Evolutionary conservation across 30 jellyfish, hydroid and myxozoan genomes (phyloP).

Genomic region (Rhopilema esculentum): DNA sequence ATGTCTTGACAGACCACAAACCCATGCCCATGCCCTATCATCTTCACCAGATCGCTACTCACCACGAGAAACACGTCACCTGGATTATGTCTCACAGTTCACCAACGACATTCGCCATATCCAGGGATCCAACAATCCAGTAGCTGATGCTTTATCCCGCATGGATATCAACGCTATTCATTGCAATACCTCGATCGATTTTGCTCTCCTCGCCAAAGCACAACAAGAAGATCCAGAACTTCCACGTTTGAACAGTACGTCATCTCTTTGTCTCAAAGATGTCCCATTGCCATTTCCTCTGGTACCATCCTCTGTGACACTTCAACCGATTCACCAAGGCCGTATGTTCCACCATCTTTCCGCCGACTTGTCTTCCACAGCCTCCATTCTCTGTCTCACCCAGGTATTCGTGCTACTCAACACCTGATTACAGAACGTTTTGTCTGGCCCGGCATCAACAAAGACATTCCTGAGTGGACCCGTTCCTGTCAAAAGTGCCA

Average conservation of each 20-base stretch:
- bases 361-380: constrained; percentile 36
- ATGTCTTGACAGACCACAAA: constrained; percentile 36
- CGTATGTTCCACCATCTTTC: constrained; percentile 18
- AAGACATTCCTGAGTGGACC: constrained; percentile 52
- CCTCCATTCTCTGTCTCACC: constrained; percentile 28
- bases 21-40: constrained; percentile 41
- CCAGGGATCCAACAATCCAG: constrained; percentile 34
- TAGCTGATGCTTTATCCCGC: constrained; percentile 68
- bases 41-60: constrained; percentile 46
- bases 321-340: constrained; percentile 55
- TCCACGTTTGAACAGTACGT: not conserved
- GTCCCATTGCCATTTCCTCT: constrained; percentile 31
- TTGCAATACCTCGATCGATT: not conserved
- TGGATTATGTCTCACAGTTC: constrained; percentile 47
- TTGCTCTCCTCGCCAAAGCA: constrained; percentile 28
- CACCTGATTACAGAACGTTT: constrained; percentile 27
- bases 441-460: constrained; percentile 43
- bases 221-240: constrained; percentile 31
- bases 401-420: constrained; percentile 58
- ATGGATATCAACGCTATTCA: constrained; percentile 22
- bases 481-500: constrained; percentile 51
- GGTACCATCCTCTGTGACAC: constrained; percentile 41
- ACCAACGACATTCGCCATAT: constrained; percentile 53
- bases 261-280: constrained; percentile 22
- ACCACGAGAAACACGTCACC: constrained; percentile 56